Evolutionary conservation across 2,797 vertebrate species (phyloP).

Genomic region (Sebastes goodei): DNA sequence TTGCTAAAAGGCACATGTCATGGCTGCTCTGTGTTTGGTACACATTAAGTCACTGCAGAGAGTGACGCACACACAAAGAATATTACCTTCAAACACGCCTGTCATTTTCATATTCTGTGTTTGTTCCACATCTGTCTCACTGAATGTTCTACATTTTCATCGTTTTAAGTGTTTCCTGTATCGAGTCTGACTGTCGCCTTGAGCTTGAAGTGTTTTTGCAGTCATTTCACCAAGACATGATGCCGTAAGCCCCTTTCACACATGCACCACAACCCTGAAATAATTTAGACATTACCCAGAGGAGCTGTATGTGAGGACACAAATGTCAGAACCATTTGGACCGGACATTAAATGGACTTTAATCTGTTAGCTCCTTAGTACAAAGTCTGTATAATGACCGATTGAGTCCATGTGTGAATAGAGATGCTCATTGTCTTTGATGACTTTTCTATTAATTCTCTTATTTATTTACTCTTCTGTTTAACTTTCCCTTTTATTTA

Average conservation of each 20-base stretch:
- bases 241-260: background rate
- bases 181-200: background rate
- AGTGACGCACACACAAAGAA: background rate
- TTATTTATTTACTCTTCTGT: too few species aligned
- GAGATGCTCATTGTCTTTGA: too few species aligned
- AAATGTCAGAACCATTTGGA: too few species aligned
- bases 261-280: background rate
- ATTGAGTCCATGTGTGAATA: too few species aligned
- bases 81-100: slow-evolving; percentile 14
- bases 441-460: too few species aligned
- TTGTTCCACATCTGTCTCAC: background rate
- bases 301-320: too few species aligned
- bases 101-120: background rate
- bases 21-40: slow-evolving; percentile 6
- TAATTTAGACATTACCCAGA: background rate
- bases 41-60: slow-evolving; percentile 17
- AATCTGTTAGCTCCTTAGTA: too few species aligned
- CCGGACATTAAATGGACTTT: too few species aligned
- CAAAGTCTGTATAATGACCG: too few species aligned
- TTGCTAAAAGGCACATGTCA: slow-evolving; percentile 34
- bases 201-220: background rate
- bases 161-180: background rate
- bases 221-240: background rate
- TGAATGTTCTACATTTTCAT: background rate
- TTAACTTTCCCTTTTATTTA: too few species aligned